Evolutionary conservation across 2,888 invertebrate genomes (phyloP), one percentile per base, ranked within the genome.

Genomic region (Lasiommata megera): DNA sequence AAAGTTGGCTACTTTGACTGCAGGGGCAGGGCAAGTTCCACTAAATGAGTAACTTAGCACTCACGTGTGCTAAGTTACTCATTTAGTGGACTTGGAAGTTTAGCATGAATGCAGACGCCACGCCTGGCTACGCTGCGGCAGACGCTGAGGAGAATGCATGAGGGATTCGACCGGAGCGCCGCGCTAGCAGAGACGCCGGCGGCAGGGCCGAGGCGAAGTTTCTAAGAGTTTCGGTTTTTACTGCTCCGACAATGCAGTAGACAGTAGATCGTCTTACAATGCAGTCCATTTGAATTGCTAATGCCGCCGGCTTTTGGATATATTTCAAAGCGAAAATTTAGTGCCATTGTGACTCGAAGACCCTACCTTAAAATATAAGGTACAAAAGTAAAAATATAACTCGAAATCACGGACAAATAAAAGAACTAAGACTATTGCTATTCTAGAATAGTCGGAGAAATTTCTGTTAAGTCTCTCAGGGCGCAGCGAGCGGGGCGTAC

Each of bases 221-320:
- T 34, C 8, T 34, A 47, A 47, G 47, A 34, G 47, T 47, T n/a
- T 17, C 34, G 47, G 34, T 34, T 17, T 47, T 47, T 47, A 34
- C 34, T 34, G 47, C 17, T 8, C n/a, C 6, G 16, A 47, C 47
- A 47, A 47, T 34, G 34, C 47, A 47, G 46, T 16, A 31, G 48
- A 48, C 18, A 36, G 47, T n/a, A 34, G 48, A 36, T 23, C 47
- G 36, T 23, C 17, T 6, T 18, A 36, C 48, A 36, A 48, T 48
- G 48, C 36, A 23, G 48, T 12, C 18, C 36, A 18, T 48, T 48
- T 48, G 48, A 48, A 48, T 48, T 48, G 48, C 48, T 48, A 48
- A 48, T 18, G 38, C 6, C 17, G 16, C 17, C 1, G 17, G 44
- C 47, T 31, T 48, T 14, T 37, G 12, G 48, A 47, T n/a, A 34